phyloP scores from a whole-genome alignment of 2,113 vertebrate genomes.

The Dicentrarchus labrax region DNA sequence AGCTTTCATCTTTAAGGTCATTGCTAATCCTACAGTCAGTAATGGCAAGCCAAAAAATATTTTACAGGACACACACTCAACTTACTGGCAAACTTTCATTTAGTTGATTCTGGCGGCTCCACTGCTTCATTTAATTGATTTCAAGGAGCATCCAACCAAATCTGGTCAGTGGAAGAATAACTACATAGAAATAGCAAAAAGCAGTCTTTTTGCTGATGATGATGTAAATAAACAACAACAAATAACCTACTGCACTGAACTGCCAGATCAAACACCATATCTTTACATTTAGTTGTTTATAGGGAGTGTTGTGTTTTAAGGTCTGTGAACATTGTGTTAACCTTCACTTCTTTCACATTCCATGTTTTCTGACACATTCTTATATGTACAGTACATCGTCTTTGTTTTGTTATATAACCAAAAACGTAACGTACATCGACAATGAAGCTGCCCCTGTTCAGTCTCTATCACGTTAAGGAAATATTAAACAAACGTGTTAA shows the following conservation, averaged over 20 bases:
- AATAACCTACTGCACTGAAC: background rate
- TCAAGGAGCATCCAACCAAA: too few relatives aligned
- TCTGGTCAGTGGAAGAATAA: too few relatives aligned
- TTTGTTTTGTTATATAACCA: background rate
- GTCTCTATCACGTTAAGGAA: background rate
- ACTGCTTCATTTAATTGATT: too few relatives aligned
- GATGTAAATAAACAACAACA: background rate
- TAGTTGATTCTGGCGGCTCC: too few relatives aligned
- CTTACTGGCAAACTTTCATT: too few relatives aligned
- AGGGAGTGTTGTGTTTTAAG: too few relatives aligned
- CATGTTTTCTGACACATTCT: too few relatives aligned
- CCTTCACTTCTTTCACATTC: background rate
- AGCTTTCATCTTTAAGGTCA: background rate
- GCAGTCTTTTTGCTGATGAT: too few relatives aligned
- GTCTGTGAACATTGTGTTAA: background rate
- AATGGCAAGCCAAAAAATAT: background rate
- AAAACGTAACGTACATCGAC: too few relatives aligned
- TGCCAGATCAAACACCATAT: background rate
- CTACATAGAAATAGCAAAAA: too few relatives aligned
- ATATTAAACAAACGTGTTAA: background rate
- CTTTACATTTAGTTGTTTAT: too few relatives aligned
- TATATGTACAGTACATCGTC: background rate
- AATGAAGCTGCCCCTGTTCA: too few relatives aligned
- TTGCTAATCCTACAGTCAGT: constrained; percentile 8
- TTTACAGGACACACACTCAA: background rate